Percentiles rank a stretch among this genome's conserved stretches.
These are phyloP conservation scores for Ooceraea biroi DNA, from an alignment of 1,140 invertebrate species.

Conservation along the genomic window DNA sequence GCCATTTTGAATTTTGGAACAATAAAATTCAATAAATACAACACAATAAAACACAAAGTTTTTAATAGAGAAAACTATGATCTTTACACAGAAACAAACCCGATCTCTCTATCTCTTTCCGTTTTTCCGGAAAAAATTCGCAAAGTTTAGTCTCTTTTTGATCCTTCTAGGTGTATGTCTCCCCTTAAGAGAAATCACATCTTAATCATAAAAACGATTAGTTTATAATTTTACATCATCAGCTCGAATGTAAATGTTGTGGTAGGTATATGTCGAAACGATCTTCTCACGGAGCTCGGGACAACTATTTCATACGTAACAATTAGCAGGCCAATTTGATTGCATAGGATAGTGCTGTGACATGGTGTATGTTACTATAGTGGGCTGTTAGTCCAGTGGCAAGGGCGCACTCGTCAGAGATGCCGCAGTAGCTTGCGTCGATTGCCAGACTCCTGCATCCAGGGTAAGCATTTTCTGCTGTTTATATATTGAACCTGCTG, in stretches of 20 bases:
- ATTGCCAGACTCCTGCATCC: slow-evolving; percentile 86
- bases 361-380: slow-evolving; percentile 92
- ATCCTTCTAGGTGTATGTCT: no score
- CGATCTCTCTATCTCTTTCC: no score
- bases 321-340: slow-evolving; percentile 85
- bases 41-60: no score
- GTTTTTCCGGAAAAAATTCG: no score
- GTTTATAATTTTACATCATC: background rate
- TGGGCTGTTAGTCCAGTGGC: slow-evolving; percentile 87
- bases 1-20: no score
- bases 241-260: slow-evolving; percentile 63
- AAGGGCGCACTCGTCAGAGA: slow-evolving; percentile 85
- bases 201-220: slow-evolving; percentile 1
- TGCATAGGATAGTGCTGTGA: slow-evolving; percentile 91
- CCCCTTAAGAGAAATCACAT: slow-evolving; percentile 38
- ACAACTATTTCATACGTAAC: slow-evolving; percentile 71
- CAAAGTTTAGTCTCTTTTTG: no score
- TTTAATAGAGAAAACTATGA: no score
- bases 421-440: slow-evolving; percentile 84
- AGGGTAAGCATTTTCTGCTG: slow-evolving; percentile 87
- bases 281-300: slow-evolving; percentile 66
- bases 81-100: no score
- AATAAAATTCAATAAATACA: no score
- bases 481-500: slow-evolving; percentile 86
- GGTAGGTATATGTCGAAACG: slow-evolving; percentile 74